These are phyloP conservation scores for Ectemnius continuus DNA, from an alignment of 2,888 invertebrate genomes.

Conservation along the genomic window DNA sequence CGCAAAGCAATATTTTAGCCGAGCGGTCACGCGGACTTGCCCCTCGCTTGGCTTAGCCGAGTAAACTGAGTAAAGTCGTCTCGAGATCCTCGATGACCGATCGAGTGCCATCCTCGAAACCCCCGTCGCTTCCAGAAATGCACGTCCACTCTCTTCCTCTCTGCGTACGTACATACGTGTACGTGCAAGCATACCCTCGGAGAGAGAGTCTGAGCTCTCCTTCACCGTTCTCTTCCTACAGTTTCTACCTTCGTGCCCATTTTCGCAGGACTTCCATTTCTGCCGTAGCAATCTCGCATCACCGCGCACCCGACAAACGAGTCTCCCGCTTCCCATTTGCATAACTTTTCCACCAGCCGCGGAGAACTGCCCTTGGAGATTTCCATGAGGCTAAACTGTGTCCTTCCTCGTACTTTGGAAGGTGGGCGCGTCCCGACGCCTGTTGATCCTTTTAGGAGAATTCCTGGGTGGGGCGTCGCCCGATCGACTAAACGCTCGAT, in stretches of 20 bases:
- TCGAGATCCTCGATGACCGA: conserved; percentile 62
- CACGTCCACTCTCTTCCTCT: conserved; percentile 38
- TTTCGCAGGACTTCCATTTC: background rate
- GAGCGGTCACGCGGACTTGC: conserved; percentile 36
- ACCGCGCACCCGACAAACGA: background rate
- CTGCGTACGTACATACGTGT: too few species aligned
- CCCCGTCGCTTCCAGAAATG: conserved; percentile 37
- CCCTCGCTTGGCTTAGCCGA: conserved; percentile 15
- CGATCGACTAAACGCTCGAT: conserved; percentile 6
- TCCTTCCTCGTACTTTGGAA: conserved; percentile 4
- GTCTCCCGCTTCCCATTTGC: conserved; percentile 38
- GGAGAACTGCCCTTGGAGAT: background rate
- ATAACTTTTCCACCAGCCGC: conserved; percentile 38
- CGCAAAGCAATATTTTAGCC: conserved; percentile 58
- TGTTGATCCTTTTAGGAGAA: conserved; percentile 54
- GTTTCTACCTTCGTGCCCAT: background rate
- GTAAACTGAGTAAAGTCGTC: conserved; percentile 54
- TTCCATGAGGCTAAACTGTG: conserved; percentile 25
- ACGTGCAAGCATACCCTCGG: conserved; percentile 24
- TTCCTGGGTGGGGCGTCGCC: conserved; percentile 35
- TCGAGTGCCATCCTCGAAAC: conserved; percentile 46
- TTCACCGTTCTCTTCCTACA: conserved; percentile 5
- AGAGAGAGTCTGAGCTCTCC: conserved; percentile 26
- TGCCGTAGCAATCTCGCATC: background rate
- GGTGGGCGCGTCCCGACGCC: conserved; percentile 14